Percentiles rank a stretch among this genome's conserved stretches.
These are phyloP conservation scores for Taphrorychus bicolor DNA, from an alignment of 2,888 invertebrate genomes.

Conservation along the genomic window DNA sequence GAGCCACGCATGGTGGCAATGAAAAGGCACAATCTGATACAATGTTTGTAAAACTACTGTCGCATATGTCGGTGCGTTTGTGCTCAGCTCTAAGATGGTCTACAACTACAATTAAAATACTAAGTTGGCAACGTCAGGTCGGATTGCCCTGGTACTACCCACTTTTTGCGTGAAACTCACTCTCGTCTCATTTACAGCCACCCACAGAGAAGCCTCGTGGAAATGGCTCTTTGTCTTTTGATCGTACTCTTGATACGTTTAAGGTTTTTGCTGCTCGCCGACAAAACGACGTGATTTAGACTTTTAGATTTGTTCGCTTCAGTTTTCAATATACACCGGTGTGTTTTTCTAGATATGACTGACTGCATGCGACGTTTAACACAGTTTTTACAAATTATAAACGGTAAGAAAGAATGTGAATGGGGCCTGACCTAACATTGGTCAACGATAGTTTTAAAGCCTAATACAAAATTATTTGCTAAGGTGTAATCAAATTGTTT, in stretches of 20 bases:
- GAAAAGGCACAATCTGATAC: not conserved
- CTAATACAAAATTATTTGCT: no score
- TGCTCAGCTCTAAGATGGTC: constrained; percentile 23
- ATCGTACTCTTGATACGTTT: constrained; percentile 15
- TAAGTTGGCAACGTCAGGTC: constrained; percentile 34
- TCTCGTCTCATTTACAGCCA: constrained; percentile 38
- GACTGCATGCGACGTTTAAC: no score
- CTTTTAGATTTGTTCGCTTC: not conserved
- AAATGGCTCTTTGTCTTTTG: constrained; percentile 35
- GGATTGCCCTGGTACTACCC: constrained; percentile 27
- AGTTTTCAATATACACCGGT: not conserved
- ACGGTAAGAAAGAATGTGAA: no score
- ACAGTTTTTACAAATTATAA: no score
- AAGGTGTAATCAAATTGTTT: no score
- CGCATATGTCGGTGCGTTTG: constrained; percentile 22
- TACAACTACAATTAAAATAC: constrained; percentile 34
- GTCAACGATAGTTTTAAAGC: no score
- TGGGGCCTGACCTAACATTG: no score
- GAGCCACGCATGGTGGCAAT: not conserved
- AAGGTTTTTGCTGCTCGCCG: not conserved
- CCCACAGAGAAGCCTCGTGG: constrained; percentile 30
- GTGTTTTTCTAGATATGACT: no score
- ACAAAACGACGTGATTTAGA: constrained; percentile 2
- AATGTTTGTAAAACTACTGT: not conserved
- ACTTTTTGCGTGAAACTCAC: constrained; percentile 33